Evolutionary conservation across 2,888 invertebrate genomes (phyloP), one percentile per base, ranked within the genome.

Genomic region (Cephus rjabovi): DNA sequence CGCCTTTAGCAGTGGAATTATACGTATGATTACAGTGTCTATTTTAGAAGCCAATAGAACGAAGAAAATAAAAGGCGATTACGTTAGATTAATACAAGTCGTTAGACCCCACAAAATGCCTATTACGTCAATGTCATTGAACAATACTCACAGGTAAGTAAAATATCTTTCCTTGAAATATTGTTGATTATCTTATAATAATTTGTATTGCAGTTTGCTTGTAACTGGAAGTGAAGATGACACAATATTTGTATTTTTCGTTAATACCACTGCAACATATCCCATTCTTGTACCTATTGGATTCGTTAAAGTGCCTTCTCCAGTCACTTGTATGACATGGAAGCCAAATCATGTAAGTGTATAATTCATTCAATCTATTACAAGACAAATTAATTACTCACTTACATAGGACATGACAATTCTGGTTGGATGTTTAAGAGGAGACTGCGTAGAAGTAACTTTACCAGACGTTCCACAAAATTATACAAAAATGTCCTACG

Each of bases 1-100:
- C 3, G 96, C 95, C 3, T 97, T 96, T 83, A 92, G 92, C 33
- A 96, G 96, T 88, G 97, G 97, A 12, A 93, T 95, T 68, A 90
- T 97, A 86, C 93, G 97, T 70, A 93, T 94, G 68, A 85, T 93
- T 23, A 84, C 83, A 33, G 75, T 88, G 35, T 79, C 83, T 31
- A 73, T 88, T 74, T 69, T 73, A 71, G 12, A 69, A 77, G 80
- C 82, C 12, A 40, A 85, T 40, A 69, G 70, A 34, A 31, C 56
- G 4, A 76, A 82, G 9, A 40, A 81, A 68, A 34, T 76, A 37
- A 76, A 78, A 11, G 78, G 81, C 9, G 80, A 88, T 75, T 86
- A 83, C 76, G 81, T 88, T 6, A 87, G 82, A 78, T 76, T 92
- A 68, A 86, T 90, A 79, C 90, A 91, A 81, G 89, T 86, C 11